A percentile compares a stretch with the other conserved stretches of the same genome.
phyloP scores from a whole-genome alignment of 2,113 vertebrate genomes.

The Dermatemys mawii region DNA sequence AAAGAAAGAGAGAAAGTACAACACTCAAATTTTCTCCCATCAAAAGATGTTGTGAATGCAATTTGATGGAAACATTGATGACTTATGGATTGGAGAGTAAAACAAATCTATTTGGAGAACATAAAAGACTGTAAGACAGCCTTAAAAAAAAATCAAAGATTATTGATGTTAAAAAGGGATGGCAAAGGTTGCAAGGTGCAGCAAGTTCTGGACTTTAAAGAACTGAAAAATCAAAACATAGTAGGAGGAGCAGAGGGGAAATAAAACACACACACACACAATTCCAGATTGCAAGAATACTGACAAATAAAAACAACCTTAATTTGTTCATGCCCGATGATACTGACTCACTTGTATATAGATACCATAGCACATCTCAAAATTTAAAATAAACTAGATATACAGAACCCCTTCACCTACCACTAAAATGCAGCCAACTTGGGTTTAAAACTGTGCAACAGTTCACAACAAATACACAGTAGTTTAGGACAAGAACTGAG shows the following conservation, averaged over 20 bases:
- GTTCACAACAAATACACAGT: no score
- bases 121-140: not conserved
- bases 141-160: not conserved
- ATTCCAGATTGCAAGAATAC: not conserved
- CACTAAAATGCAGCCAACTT: no score
- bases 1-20: not conserved
- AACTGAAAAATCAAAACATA: not conserved
- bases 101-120: not conserved
- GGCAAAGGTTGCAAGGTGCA: not conserved
- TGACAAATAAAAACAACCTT: not conserved
- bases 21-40: not conserved
- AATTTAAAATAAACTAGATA: not conserved
- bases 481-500: no score
- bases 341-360: not conserved
- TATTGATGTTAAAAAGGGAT: not conserved
- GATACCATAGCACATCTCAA: not conserved
- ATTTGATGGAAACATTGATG: not conserved
- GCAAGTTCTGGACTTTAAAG: not conserved
- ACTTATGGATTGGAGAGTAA: not conserved
- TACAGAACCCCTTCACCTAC: not conserved
- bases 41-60: not conserved
- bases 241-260: not conserved
- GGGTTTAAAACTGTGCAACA: no score
- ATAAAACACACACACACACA: not conserved
- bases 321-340: rapidly evolving